phyloP scores from a whole-genome alignment of 2,888 invertebrate genomes.

The Chymomyza caudatula region DNA sequence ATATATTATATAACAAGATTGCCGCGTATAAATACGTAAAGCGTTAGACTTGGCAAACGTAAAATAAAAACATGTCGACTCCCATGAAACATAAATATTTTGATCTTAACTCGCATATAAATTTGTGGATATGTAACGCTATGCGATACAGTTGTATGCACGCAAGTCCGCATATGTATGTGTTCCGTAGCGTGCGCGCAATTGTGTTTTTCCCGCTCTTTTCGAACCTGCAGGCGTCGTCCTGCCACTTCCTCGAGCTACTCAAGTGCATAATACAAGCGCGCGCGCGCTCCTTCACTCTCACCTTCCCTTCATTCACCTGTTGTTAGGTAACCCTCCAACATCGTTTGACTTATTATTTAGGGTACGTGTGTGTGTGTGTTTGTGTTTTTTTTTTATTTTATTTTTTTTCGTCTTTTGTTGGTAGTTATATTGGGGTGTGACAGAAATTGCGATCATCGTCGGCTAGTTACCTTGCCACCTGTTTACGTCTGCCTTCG shows the following conservation, averaged over 20 bases:
- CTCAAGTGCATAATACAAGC: constrained; percentile 16
- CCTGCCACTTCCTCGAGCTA: background rate
- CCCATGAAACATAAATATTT: too few relatives aligned
- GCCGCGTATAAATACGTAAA: too few relatives aligned
- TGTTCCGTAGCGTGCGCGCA: background rate
- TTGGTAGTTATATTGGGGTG: background rate
- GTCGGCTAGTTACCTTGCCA: background rate
- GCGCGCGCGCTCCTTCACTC: constrained; percentile 17
- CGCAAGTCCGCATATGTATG: too few relatives aligned
- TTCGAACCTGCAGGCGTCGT: background rate
- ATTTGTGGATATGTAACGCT: too few relatives aligned
- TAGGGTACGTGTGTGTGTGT: background rate
- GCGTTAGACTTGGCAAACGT: too few relatives aligned
- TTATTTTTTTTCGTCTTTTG: background rate
- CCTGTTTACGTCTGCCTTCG: background rate
- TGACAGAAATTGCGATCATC: background rate
- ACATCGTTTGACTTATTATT: constrained; percentile 16
- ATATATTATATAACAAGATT: too few relatives aligned
- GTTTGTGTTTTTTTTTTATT: background rate
- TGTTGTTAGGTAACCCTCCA: constrained; percentile 69
- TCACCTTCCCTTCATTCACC: constrained; percentile 43
- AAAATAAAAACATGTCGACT: too few relatives aligned
- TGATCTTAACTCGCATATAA: too few relatives aligned
- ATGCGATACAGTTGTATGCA: background rate
- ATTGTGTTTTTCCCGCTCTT: constrained; percentile 10